A percentile compares a stretch with the other conserved stretches of the same genome.
Conservation (phyloP, 2,888 invertebrate genomes). For the Frankliniella intonsa region DNA sequence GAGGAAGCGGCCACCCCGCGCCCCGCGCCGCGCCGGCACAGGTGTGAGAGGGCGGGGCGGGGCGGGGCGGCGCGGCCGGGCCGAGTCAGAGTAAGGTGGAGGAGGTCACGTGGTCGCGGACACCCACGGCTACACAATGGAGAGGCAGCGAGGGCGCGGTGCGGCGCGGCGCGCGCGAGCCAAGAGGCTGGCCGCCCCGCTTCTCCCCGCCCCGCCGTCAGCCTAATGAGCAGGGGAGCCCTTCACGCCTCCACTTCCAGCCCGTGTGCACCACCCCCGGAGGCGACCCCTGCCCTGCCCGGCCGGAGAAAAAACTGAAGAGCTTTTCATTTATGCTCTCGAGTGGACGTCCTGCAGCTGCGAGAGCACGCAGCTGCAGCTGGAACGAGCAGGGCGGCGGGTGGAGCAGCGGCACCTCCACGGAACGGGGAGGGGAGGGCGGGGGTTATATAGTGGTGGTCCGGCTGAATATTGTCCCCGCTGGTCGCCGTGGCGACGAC, state of each 20-base stretch:
- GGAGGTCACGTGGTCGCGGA: neutral
- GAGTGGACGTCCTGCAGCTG: neutral
- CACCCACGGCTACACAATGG: too few species aligned
- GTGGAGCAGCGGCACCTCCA: neutral
- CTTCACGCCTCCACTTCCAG: neutral
- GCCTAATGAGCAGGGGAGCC: neutral
- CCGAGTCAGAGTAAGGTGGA: neutral
- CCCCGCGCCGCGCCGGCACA: neutral
- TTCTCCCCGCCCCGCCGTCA: neutral
- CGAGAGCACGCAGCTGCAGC: neutral
- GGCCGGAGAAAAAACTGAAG: neutral
- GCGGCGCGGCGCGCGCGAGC: neutral
- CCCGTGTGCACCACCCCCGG: neutral
- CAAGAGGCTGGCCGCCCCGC: neutral
- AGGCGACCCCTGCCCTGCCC: neutral
- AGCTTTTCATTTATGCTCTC: neutral
- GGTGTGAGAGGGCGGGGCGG: neutral
- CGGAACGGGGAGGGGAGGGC: neutral
- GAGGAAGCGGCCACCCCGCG: neutral
- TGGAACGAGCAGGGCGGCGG: neutral
- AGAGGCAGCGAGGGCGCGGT: neutral
- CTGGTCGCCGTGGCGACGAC: neutral
- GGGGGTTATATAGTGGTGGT: neutral
- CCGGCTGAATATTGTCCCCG: conserved; percentile 19
- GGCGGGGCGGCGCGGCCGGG: neutral